phyloP scores from a whole-genome alignment of 2,797 vertebrate genomes.

The Anabas testudineus region DNA sequence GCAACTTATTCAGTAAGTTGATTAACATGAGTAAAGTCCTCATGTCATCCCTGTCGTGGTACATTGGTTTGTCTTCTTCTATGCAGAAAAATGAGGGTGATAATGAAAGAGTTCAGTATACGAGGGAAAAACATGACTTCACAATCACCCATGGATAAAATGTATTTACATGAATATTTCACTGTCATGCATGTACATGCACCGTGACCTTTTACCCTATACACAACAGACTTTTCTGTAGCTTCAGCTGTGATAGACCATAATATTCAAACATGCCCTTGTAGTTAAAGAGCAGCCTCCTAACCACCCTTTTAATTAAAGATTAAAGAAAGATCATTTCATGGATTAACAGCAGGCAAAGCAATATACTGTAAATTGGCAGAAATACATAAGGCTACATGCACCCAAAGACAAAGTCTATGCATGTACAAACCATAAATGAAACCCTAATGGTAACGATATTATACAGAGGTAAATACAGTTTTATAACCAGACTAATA shows the following conservation, averaged over 20 bases:
- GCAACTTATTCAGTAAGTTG: constrained; percentile 48
- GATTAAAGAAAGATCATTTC: not conserved
- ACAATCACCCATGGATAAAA: not conserved
- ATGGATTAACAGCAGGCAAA: not conserved
- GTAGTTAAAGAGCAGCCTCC: not conserved
- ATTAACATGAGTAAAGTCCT: constrained; percentile 51
- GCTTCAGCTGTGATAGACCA: not conserved
- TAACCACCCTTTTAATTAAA: not conserved
- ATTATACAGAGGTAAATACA: no score
- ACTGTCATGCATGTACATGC: not conserved
- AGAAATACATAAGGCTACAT: not conserved
- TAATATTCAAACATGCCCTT: not conserved
- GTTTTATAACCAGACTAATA: not conserved
- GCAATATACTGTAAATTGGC: not conserved
- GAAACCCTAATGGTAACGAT: not conserved
- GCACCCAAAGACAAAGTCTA: not conserved
- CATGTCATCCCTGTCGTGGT: constrained; percentile 15
- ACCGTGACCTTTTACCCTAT: not conserved
- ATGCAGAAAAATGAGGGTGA: constrained; percentile 1
- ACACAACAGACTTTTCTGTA: not conserved
- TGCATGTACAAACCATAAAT: not conserved
- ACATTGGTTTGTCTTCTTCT: constrained; percentile 15
- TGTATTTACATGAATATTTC: not conserved
- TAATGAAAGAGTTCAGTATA: not conserved
- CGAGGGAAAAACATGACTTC: not conserved